phyloP scores from a whole-genome alignment of 1,140 invertebrate species.

The Drosophila bipectinata region DNA sequence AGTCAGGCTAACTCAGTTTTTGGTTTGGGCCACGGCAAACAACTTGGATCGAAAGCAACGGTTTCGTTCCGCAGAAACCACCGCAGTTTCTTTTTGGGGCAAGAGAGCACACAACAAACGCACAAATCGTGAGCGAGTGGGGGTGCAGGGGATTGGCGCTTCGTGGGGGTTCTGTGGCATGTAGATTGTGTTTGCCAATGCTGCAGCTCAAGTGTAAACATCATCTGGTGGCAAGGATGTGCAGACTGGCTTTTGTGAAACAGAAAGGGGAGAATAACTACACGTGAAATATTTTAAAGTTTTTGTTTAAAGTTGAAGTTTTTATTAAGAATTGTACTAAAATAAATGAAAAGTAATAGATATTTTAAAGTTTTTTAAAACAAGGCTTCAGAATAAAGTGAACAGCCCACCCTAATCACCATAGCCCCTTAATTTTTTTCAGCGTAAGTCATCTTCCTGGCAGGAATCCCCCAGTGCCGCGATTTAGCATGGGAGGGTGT shows the following conservation, averaged over 20 bases:
- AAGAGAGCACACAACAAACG: slow-evolving; percentile 31
- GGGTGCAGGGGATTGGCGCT: not conserved
- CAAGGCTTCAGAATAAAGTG: too few species aligned
- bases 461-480: slow-evolving; percentile 9
- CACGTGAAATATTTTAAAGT: slow-evolving; percentile 6
- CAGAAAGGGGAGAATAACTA: slow-evolving; percentile 1
- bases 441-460: slow-evolving; percentile 1
- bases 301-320: not conserved
- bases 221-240: slow-evolving; percentile 56
- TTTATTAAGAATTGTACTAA: not conserved
- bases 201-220: slow-evolving; percentile 78
- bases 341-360: not conserved
- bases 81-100: slow-evolving; percentile 31
- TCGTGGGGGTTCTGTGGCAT: slow-evolving; percentile 14
- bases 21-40: slow-evolving; percentile 40
- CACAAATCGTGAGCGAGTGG: slow-evolving; percentile 26
- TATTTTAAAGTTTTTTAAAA: not conserved
- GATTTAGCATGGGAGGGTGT: slow-evolving; percentile 24
- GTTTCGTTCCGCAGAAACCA: slow-evolving; percentile 37
- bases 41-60: slow-evolving; percentile 38
- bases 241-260: slow-evolving; percentile 8
- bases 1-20: slow-evolving; percentile 54
- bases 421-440: not conserved
- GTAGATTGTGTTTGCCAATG: slow-evolving; percentile 46
- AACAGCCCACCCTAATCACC: not conserved